These are phyloP conservation scores for Dryas iulia DNA, from an alignment of 1,140 invertebrate genomes.

Conservation along the genomic window DNA sequence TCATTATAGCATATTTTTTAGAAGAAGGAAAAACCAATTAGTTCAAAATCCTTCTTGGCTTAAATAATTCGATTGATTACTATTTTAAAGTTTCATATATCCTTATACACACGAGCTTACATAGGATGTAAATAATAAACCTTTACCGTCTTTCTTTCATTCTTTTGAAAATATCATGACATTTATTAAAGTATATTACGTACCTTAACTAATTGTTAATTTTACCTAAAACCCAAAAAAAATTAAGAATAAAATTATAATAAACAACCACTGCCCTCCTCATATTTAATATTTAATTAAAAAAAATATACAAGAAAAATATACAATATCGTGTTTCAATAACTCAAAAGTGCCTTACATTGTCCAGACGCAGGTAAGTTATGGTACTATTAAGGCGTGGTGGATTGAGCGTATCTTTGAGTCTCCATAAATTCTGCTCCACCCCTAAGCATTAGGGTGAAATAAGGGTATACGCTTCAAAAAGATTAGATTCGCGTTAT, in stretches of 20 bases:
- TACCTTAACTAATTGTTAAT: too few relatives aligned
- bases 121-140: too few relatives aligned
- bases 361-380: constrained; percentile 16
- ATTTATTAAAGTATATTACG: too few relatives aligned
- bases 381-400: constrained; percentile 28
- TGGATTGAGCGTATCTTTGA: constrained; percentile 34
- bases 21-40: too few relatives aligned
- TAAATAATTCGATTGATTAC: too few relatives aligned
- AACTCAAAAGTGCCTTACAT: neutral
- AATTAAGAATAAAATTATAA: neutral
- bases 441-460: constrained; percentile 26
- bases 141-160: too few relatives aligned
- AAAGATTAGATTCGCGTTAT: constrained; percentile 18
- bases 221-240: neutral
- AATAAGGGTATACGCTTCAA: constrained; percentile 24
- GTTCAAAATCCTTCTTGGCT: too few relatives aligned
- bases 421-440: constrained; percentile 33
- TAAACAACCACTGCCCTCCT: neutral
- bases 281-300: neutral
- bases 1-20: too few relatives aligned
- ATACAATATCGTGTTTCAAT: constrained; percentile 6
- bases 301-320: neutral
- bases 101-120: too few relatives aligned
- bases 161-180: too few relatives aligned
- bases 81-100: too few relatives aligned